A percentile compares a stretch with the other conserved stretches of the same genome.
Conservation (phyloP, 2,797 vertebrate genomes). For the Tragelaphus oryx region DNA sequence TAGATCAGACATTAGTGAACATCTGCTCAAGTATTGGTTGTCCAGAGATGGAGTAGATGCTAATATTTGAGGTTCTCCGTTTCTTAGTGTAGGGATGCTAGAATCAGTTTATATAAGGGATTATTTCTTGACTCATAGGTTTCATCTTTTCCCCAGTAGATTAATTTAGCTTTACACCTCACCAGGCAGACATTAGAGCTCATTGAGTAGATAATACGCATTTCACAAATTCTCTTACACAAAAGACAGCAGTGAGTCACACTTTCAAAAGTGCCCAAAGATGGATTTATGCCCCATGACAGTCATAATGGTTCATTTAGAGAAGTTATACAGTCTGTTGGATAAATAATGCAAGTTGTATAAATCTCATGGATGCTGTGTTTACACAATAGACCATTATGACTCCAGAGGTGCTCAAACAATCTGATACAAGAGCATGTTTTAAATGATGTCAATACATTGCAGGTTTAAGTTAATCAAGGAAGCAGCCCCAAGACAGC, state of each 20-base stretch:
- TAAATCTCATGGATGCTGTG: conserved; percentile 69
- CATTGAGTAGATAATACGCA: conserved; percentile 48
- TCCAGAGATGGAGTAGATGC: not conserved
- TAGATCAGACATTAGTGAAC: not conserved
- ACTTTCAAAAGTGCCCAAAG: conserved; percentile 73
- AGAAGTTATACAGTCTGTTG: conserved; percentile 72
- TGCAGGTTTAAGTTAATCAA: conserved; percentile 49
- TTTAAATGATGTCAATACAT: conserved; percentile 68
- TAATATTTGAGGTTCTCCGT: not conserved
- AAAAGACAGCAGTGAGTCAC: conserved; percentile 60
- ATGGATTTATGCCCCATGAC: conserved; percentile 67
- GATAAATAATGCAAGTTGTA: conserved; percentile 76
- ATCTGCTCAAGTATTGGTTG: not conserved
- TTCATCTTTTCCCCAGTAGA: conserved; percentile 9
- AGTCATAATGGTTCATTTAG: conserved; percentile 71
- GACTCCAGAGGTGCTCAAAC: conserved; percentile 64
- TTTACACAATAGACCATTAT: conserved; percentile 72
- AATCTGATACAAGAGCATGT: conserved; percentile 61
- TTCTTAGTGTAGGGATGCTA: not conserved
- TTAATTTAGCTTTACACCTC: conserved; percentile 45
- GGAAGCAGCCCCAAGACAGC: conserved; percentile 50
- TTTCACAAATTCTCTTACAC: conserved; percentile 63
- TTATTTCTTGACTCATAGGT: not conserved
- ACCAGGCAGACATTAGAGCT: conserved; percentile 38
- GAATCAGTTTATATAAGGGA: not conserved